Evolutionary conservation across 2,797 vertebrate species (phyloP).

Genomic region (Alectoris magna): DNA sequence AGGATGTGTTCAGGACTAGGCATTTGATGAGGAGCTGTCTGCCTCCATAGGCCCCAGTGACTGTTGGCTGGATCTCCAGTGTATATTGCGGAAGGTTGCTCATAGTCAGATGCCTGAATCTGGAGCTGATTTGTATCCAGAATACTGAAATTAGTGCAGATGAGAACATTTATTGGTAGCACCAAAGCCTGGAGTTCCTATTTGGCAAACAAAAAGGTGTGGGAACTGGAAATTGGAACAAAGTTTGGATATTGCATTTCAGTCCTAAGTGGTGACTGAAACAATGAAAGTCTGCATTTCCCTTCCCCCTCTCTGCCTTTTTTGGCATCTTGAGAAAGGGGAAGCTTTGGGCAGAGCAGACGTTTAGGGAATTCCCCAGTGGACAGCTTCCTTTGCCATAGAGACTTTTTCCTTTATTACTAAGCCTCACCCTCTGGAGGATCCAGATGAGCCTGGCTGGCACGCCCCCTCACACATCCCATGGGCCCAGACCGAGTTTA

Average conservation of each 20-base stretch:
- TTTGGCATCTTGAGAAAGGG: conserved; percentile 64
- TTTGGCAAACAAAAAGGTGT: neutral
- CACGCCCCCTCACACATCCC: neutral
- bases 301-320: conserved; percentile 29
- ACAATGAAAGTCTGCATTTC: conserved; percentile 28
- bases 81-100: neutral
- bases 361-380: conserved; percentile 66
- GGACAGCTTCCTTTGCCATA: conserved; percentile 22
- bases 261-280: conserved; percentile 3
- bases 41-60: neutral
- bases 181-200: neutral
- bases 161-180: neutral
- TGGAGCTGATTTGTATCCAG: neutral
- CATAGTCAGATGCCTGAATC: neutral
- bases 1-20: neutral
- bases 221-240: conserved; percentile 14
- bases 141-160: neutral
- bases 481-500: neutral
- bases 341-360: conserved; percentile 54
- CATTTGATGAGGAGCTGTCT: neutral
- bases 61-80: too few relatives aligned
- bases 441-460: neutral
- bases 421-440: neutral
- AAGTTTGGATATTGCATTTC: conserved; percentile 39
- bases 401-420: conserved; percentile 42